Conservation (phyloP, 2,113 vertebrate genomes). For the Opisthocomus hoazin region DNA sequence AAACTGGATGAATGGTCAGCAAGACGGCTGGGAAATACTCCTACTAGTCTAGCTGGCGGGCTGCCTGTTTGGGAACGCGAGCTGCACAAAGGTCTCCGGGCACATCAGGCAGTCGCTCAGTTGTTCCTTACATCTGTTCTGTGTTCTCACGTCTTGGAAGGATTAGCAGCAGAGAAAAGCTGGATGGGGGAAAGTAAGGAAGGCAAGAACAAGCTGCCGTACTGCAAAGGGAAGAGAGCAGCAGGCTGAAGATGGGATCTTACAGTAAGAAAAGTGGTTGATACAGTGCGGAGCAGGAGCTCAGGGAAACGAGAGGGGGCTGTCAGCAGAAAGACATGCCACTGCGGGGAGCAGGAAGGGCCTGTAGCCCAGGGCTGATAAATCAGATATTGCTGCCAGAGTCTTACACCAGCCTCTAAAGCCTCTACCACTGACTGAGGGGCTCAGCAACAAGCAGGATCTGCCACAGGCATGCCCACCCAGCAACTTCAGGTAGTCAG, state of each 20-base stretch:
- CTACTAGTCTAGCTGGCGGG: neutral
- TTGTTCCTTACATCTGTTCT: neutral
- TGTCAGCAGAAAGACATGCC: neutral
- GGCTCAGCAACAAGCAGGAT: neutral
- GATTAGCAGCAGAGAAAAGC: neutral
- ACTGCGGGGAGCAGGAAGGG: neutral
- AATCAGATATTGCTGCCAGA: neutral
- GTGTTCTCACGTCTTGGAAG: neutral
- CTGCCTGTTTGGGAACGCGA: neutral
- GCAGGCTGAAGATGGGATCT: neutral
- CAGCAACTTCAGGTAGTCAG: neutral
- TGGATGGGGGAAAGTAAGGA: neutral
- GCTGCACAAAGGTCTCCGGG: neutral
- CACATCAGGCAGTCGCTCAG: neutral
- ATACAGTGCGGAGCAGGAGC: neutral
- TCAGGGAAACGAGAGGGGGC: neutral
- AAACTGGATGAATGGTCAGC: neutral
- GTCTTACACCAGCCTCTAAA: neutral
- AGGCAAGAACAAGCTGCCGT: neutral
- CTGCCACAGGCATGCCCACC: neutral
- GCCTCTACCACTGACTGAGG: neutral
- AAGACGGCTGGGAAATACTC: neutral
- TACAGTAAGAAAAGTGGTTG: constrained; percentile 10
- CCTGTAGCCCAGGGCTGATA: neutral
- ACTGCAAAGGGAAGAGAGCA: neutral